Base-by-base conservation (phyloP, 2,113 vertebrate genomes). In the Oryzias melastigma region DNA sequence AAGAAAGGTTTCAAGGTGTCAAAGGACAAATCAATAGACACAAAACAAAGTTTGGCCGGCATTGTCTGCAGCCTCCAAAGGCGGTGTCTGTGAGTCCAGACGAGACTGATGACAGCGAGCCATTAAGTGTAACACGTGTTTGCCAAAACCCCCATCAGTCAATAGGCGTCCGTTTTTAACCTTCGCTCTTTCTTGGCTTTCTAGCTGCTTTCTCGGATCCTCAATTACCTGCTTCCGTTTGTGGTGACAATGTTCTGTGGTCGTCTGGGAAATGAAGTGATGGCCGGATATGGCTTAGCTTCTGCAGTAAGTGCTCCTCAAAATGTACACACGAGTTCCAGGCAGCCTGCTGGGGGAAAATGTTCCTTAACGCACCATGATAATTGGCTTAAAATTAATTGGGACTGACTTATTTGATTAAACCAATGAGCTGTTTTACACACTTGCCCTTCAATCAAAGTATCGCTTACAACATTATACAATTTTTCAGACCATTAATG, bases 171-270 rank as follows among this genome's bases (percentile, higher is more conserved):
- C 58, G 16, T 5, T 25, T 5, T 35, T 51, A 17, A 62, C 29
- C 8, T 65, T 48, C 22, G 17, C 18, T 63, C 29, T 18, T 42
- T 63, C 29, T 18, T 42, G n/a, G 62, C 49, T 53, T 70, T 54
- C 20, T 22, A 97, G 95, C 92, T 97, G 73, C 49, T 95, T 2
- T 92, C 92, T 19, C 93, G 95, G 71, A 64, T 98, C 86, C 90
- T 98, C 89, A 87, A 88, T 62, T 95, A 92, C 70, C 83, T 96
- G 61, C 93, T 97, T 75, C 94, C 91, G 0, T 92, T 98, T 73
- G 89, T 96, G 67, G 93, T 94, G 73, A 94, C 95, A 1, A 92
- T 97, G 86, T 97, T 96, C 84, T 98, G 94, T 5, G 96, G 96
- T 29, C 95, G 93, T 72, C 82, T 97, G 87, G 95, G 95, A 53